A percentile compares a stretch with the other conserved stretches of the same genome.
These are phyloP conservation scores for Ceratina calcarata DNA, from an alignment of 1,140 invertebrate species.

Conservation along the genomic window DNA sequence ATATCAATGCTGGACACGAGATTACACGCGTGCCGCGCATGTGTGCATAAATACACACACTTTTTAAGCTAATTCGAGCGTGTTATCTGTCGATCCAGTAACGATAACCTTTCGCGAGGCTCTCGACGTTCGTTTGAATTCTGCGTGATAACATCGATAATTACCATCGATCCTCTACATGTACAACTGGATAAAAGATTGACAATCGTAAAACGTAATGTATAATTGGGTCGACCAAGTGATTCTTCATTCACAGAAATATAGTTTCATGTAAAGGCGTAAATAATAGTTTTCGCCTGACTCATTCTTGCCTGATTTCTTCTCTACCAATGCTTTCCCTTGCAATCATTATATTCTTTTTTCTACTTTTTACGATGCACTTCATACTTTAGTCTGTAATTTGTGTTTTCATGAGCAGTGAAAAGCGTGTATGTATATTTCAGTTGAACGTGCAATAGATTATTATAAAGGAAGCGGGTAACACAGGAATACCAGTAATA, in stretches of 20 bases:
- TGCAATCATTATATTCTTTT: no score
- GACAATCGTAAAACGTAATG: not conserved
- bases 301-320: no score
- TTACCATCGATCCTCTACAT: conserved; percentile 23
- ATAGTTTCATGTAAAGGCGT: not conserved
- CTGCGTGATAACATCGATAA: conserved; percentile 43
- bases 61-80: conserved; percentile 34
- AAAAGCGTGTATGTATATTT: no score
- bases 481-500: no score
- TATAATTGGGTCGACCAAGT: conserved; percentile 8
- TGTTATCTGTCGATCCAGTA: conserved; percentile 22
- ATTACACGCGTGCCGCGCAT: conserved; percentile 10
- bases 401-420: no score
- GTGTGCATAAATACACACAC: not conserved
- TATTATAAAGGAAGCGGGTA: no score
- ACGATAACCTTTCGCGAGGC: conserved; percentile 25
- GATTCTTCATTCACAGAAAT: not conserved
- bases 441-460: no score
- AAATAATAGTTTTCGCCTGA: no score
- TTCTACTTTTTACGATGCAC: no score
- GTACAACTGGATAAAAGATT: not conserved
- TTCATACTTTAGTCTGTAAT: no score
- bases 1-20: conserved; percentile 30
- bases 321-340: no score
- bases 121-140: conserved; percentile 37